phyloP scores from a whole-genome alignment of 2,888 invertebrate genomes.

The Hoplodrina blanda region DNA sequence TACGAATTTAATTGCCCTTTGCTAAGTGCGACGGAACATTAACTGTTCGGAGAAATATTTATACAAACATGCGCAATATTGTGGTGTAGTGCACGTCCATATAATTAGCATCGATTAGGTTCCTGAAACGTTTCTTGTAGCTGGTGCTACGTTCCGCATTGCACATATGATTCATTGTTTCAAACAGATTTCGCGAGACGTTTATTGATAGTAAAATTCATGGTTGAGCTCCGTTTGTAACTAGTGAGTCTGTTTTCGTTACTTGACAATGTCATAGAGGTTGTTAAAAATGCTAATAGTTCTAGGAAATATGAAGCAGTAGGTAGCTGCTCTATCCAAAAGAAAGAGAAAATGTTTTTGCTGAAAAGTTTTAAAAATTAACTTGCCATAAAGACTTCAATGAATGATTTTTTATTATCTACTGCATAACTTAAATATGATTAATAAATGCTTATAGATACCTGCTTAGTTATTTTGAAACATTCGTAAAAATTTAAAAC shows the following conservation, averaged over 20 bases:
- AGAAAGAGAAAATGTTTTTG: not conserved
- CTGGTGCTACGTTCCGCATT: slow-evolving; percentile 48
- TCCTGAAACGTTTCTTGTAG: slow-evolving; percentile 40
- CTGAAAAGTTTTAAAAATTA: not conserved
- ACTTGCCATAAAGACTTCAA: too few relatives aligned
- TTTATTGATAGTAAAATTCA: slow-evolving; percentile 64
- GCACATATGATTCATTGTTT: slow-evolving; percentile 50
- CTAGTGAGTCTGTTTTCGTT: slow-evolving; percentile 3
- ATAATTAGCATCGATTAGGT: slow-evolving; percentile 41
- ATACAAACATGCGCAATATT: slow-evolving; percentile 21
- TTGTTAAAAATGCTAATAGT: slow-evolving; percentile 2
- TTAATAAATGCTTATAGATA: not conserved
- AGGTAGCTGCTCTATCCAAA: not conserved
- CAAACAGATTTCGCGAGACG: slow-evolving; percentile 43
- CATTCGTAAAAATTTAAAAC: too few relatives aligned
- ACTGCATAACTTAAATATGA: too few relatives aligned
- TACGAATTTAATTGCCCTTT: slow-evolving; percentile 33
- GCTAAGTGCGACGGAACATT: slow-evolving; percentile 24
- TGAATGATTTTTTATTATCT: too few relatives aligned
- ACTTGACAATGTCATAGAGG: slow-evolving; percentile 2
- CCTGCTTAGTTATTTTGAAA: too few relatives aligned
- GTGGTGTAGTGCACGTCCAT: slow-evolving; percentile 26
- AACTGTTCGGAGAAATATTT: slow-evolving; percentile 40
- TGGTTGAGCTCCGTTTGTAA: slow-evolving; percentile 8
- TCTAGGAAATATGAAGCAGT: not conserved